These are phyloP conservation scores for Limnothrissa miodon DNA, from an alignment of 2,113 vertebrate species.

Conservation along the genomic window DNA sequence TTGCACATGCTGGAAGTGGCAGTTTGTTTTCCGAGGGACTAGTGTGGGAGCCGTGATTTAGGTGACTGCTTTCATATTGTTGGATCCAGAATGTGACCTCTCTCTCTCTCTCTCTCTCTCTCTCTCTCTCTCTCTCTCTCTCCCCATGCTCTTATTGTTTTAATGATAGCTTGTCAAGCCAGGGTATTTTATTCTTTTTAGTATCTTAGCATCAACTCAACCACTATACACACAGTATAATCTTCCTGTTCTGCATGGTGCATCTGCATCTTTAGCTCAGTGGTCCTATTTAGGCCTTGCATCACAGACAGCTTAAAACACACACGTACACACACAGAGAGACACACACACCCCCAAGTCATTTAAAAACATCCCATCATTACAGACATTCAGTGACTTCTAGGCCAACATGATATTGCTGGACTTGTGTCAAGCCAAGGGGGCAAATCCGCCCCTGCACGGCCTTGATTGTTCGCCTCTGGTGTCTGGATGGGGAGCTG, in stretches of 20 bases:
- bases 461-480: not conserved
- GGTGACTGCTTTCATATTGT: slow-evolving; percentile 7
- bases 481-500: not conserved
- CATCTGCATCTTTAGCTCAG: slow-evolving; percentile 9
- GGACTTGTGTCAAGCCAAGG: not conserved
- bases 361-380: not conserved
- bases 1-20: not conserved
- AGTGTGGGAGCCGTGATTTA: not conserved
- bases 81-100: not conserved
- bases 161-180: slow-evolving; percentile 1
- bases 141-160: not conserved
- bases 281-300: not conserved
- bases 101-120: not conserved
- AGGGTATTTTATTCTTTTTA: not conserved
- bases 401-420: not conserved
- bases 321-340: not conserved
- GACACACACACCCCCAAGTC: not conserved
- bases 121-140: not conserved
- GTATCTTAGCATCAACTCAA: slow-evolving; percentile 12
- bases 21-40: not conserved
- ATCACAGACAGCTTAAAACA: not conserved
- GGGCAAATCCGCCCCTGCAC: not conserved
- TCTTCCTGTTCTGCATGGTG: slow-evolving; percentile 5
- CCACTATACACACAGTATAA: not conserved
- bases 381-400: not conserved